A percentile compares a stretch with the other conserved stretches of the same genome.
phyloP scores from a whole-genome alignment of 2,113 vertebrate species.

The Perca flavescens region DNA sequence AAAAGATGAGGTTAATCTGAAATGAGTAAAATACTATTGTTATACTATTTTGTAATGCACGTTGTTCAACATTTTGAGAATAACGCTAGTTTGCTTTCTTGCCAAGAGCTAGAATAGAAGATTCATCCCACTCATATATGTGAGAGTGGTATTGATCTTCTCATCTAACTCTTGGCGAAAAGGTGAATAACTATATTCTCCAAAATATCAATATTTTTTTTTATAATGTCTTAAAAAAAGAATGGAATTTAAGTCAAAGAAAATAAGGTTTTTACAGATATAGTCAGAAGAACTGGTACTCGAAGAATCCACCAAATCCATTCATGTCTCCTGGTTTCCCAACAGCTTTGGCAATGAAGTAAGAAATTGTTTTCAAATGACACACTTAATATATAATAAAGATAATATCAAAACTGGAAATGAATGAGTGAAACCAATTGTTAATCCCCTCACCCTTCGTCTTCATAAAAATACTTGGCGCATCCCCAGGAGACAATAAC shows the following conservation, averaged over 20 bases:
- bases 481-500: conserved; percentile 89
- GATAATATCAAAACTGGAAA: not conserved
- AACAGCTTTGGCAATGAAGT: conserved; percentile 83
- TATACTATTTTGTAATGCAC: not conserved
- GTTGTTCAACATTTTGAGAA: not conserved
- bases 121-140: not conserved
- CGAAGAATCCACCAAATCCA: conserved; percentile 95
- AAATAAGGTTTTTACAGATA: conserved; percentile 85
- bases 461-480: conserved; percentile 89
- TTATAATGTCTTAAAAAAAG: not conserved
- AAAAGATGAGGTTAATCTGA: conserved; percentile 83
- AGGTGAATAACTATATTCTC: not conserved
- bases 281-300: conserved; percentile 90
- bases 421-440: not conserved
- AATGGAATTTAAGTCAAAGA: not conserved
- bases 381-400: not conserved
- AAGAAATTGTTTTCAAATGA: not conserved
- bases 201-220: not conserved
- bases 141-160: not conserved
- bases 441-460: conserved; percentile 86
- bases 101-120: not conserved
- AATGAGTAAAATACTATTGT: conserved; percentile 14
- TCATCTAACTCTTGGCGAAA: not conserved
- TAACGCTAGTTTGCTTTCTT: not conserved
- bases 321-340: conserved; percentile 89